phyloP scores from a whole-genome alignment of 2,113 vertebrate species.

The Cyphomyrus plagiostoma region DNA sequence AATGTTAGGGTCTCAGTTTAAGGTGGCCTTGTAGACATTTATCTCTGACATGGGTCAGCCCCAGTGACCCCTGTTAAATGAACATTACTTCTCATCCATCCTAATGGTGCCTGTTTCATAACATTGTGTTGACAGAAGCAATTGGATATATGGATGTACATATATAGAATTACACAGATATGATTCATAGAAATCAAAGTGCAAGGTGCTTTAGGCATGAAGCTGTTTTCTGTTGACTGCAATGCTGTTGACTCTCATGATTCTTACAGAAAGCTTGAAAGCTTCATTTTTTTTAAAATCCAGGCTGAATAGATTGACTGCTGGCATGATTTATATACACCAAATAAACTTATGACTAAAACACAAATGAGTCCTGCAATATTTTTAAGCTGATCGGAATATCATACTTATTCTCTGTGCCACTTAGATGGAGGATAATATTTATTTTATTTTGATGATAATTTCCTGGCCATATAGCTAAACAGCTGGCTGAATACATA shows the following conservation, averaged over 20 bases:
- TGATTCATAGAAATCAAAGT: not conserved
- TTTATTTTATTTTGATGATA: not conserved
- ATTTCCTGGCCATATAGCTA: not conserved
- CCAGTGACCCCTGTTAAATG: not conserved
- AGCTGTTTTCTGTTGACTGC: not conserved
- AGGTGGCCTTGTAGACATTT: not conserved
- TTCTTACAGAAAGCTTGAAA: not conserved
- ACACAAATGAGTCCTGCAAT: not conserved
- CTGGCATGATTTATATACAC: not conserved
- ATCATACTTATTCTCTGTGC: not conserved
- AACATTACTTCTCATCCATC: not conserved
- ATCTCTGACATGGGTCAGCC: not conserved
- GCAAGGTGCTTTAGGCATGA: not conserved
- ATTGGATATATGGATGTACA: not conserved
- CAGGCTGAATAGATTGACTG: not conserved
- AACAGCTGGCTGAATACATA: not conserved
- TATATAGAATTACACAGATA: not conserved
- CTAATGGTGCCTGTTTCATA: constrained; percentile 1
- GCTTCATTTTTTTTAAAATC: not conserved
- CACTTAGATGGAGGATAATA: not conserved
- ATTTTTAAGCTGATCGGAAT: not conserved
- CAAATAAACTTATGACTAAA: not conserved
- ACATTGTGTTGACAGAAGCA: not conserved
- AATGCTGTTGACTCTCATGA: not conserved
- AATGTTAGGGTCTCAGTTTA: not conserved